Evolutionary conservation across 2,888 invertebrate genomes (phyloP).

Genomic region (Drosophila fulvimacula): DNA sequence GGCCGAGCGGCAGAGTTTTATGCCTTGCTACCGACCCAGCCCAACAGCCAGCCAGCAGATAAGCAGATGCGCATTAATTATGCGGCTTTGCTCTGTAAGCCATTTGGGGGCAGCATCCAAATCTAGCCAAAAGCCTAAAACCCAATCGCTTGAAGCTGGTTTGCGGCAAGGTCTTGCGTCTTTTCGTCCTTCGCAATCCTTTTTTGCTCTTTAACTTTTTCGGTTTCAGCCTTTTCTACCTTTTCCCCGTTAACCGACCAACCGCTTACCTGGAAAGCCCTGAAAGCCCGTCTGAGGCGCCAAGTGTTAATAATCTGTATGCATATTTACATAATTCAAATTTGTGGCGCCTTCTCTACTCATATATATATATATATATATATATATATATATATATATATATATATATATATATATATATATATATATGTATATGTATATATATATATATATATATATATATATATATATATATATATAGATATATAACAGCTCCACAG

Average conservation of each 20-base stretch:
- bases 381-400: slow-evolving; percentile 10
- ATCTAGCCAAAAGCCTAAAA: slow-evolving; percentile 20
- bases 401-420: slow-evolving; percentile 8
- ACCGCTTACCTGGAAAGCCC: slow-evolving; percentile 21
- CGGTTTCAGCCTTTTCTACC: slow-evolving; percentile 30
- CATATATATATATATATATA: not conserved
- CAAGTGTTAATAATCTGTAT: slow-evolving; percentile 56
- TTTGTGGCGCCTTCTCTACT: slow-evolving; percentile 30
- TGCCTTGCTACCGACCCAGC: slow-evolving; percentile 21
- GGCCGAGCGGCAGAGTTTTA: slow-evolving; percentile 32
- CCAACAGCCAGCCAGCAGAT: slow-evolving; percentile 5
- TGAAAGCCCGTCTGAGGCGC: slow-evolving; percentile 16
- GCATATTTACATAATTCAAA: slow-evolving; percentile 48
- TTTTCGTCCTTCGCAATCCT: slow-evolving; percentile 7
- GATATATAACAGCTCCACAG: slow-evolving; percentile 5
- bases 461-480: slow-evolving; percentile 9
- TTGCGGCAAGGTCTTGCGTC: slow-evolving; percentile 8
- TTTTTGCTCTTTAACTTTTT: slow-evolving; percentile 21
- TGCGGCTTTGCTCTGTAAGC: slow-evolving; percentile 48
- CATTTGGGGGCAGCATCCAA: slow-evolving; percentile 27
- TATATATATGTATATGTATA: not conserved
- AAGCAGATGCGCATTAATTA: slow-evolving; percentile 69
- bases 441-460: slow-evolving; percentile 8
- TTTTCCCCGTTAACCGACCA: slow-evolving; percentile 23
- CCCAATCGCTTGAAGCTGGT: slow-evolving; percentile 40